phyloP scores from a whole-genome alignment of 2,113 vertebrate species.

The Hystrix brachyura region DNA sequence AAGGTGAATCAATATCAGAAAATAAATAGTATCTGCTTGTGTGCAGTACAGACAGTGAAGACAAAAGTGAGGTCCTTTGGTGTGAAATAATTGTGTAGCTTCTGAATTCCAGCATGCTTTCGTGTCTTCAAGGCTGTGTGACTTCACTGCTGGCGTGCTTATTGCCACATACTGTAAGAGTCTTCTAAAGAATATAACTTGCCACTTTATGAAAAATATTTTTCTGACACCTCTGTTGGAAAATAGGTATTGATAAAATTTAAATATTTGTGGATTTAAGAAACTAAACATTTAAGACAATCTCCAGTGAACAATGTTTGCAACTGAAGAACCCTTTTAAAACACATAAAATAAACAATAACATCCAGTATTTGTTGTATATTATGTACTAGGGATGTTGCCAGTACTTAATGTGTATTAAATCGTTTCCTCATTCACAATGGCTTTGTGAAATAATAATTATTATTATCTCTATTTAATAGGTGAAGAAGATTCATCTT shows the following conservation, averaged over 20 bases:
- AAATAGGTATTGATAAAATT: neutral
- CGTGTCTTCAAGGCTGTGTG: neutral
- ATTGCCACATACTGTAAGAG: neutral
- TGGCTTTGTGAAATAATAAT: neutral
- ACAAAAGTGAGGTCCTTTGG: neutral
- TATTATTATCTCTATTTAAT: neutral
- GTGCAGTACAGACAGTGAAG: neutral
- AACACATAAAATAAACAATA: neutral
- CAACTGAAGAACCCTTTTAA: neutral
- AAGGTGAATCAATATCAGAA: neutral
- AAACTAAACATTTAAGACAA: conserved; percentile 24
- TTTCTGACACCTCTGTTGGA: neutral
- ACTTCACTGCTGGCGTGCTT: neutral
- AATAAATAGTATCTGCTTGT: neutral
- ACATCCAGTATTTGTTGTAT: neutral
- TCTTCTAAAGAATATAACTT: conserved; percentile 26
- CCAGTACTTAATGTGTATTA: neutral
- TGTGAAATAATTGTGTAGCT: neutral
- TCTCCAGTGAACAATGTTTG: conserved; percentile 15
- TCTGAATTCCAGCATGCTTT: neutral
- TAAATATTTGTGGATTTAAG: neutral
- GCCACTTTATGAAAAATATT: neutral
- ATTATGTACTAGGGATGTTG: neutral
- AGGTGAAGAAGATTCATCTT: neutral
- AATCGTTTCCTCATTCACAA: conserved; percentile 14